Base-by-base conservation (phyloP, 2,113 vertebrate genomes). In the Rhinogobius similis region DNA sequence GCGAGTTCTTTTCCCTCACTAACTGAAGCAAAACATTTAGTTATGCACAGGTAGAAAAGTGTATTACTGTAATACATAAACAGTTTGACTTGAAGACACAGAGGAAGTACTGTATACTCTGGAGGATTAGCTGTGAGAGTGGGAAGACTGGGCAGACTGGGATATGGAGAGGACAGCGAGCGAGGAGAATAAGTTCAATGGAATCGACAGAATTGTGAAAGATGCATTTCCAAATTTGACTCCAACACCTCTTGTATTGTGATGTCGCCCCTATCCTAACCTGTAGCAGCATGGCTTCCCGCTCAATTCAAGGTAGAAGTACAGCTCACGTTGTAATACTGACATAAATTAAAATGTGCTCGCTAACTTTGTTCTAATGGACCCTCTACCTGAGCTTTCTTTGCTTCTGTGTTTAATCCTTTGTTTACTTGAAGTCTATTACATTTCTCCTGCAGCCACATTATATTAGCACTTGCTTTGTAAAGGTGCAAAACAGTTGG, bases 401-500 rank as follows among this genome's bases (percentile, higher is more conserved):
- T 16, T 23, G 14, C 20, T 6, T 21, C 4, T 14, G 56, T 75
- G 41, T 44, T 64, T 66, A 24, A 24, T 32, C 26, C 43, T 43
- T 72, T 85, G 65, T 73, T 77, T 63, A 71, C 21, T 24, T 29
- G 10, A 27, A 16, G 53, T 29, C 14, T 41, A 61, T 7, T 68
- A 24, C 16, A 59, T 63, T 70, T 53, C 27, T 36, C 62, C 69
- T n/a, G 59, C 27, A 73, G 24, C 20, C 70, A 8, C 36, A 11
- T 21, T 1, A 44, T 10, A 55, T 58, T 75, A 41, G 36, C 39
- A 14, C 13, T 21, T 16, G 38, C 62, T 63, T 64, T 68, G 46
- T 68, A 55, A 23, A 41, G 71, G 77, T 62, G 46, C 62, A 29
- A 27, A 76, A 67, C 67, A 69, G 59, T 64, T 80, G 66, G 39